These are phyloP conservation scores for Parnassius glacialis DNA, from an alignment of 2,888 invertebrate genomes.

Conservation along the genomic window DNA sequence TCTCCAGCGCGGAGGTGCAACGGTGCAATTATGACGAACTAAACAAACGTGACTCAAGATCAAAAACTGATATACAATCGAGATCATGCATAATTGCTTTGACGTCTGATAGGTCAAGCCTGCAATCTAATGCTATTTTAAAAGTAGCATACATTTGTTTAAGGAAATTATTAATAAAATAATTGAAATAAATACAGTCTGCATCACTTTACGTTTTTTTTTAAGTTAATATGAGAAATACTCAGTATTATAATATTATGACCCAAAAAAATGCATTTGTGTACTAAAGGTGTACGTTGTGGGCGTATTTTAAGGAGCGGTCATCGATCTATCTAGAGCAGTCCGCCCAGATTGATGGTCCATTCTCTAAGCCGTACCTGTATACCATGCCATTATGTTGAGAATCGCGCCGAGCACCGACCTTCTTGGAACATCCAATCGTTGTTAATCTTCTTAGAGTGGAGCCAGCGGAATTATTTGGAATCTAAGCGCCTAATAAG, in stretches of 20 bases:
- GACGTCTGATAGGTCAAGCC: neutral
- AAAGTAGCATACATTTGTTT: no score
- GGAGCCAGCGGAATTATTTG: slow-evolving; percentile 71
- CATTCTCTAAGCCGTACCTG: slow-evolving; percentile 59
- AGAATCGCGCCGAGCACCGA: slow-evolving; percentile 51
- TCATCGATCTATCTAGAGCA: slow-evolving; percentile 56
- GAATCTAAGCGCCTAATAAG: slow-evolving; percentile 71
- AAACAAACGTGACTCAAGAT: slow-evolving; percentile 66
- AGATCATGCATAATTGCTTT: slow-evolving; percentile 12
- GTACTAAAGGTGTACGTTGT: slow-evolving; percentile 33
- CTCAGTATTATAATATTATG: no score
- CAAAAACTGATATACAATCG: slow-evolving; percentile 43
- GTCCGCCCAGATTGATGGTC: slow-evolving; percentile 60
- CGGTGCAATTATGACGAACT: slow-evolving; percentile 76
- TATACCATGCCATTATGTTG: slow-evolving; percentile 56
- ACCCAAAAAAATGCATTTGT: slow-evolving; percentile 43
- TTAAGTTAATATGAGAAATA: no score
- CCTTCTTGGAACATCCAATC: slow-evolving; percentile 76
- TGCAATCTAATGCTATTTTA: neutral
- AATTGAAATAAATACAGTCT: no score
- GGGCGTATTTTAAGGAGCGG: slow-evolving; percentile 36
- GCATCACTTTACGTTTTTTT: no score
- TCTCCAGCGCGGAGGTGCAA: slow-evolving; percentile 76
- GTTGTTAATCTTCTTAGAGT: slow-evolving; percentile 77
- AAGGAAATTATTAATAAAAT: no score